These are phyloP conservation scores for Drosophila hawaiiensis DNA, from an alignment of 2,888 invertebrate species.

Conservation along the genomic window DNA sequence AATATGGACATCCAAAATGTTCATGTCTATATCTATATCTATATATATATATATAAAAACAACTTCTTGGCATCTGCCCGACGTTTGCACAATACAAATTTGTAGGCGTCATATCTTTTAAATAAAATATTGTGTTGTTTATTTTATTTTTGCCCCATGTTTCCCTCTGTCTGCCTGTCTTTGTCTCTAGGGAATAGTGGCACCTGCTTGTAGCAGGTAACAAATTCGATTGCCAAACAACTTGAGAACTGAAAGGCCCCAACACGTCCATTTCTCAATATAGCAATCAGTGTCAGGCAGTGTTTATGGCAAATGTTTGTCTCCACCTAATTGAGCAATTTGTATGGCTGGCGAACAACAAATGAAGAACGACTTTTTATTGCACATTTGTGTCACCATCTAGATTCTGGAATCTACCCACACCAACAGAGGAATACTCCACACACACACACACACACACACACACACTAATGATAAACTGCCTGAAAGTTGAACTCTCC, in stretches of 20 bases:
- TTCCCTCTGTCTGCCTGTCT: conserved; percentile 1
- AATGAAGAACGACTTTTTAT: conserved; percentile 37
- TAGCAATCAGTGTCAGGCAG: conserved; percentile 44
- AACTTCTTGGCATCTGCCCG: conserved; percentile 22
- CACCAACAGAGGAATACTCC: neutral
- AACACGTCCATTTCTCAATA: conserved; percentile 33
- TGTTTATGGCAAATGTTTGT: conserved; percentile 41
- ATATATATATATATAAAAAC: neutral
- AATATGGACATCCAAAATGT: conserved; percentile 26
- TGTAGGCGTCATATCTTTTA: conserved; percentile 66
- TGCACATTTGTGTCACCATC: conserved; percentile 35
- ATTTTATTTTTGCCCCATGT: neutral
- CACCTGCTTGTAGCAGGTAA: conserved; percentile 61
- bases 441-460: neutral
- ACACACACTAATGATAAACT: neutral
- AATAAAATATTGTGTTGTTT: conserved; percentile 51
- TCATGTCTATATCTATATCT: neutral
- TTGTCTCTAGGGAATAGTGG: conserved; percentile 46
- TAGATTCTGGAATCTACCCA: conserved; percentile 8
- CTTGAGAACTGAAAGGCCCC: neutral
- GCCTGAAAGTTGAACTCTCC: conserved; percentile 17
- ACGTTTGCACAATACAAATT: conserved; percentile 50
- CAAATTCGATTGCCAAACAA: conserved; percentile 24
- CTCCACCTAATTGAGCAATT: conserved; percentile 60
- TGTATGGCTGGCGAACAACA: conserved; percentile 42